Evolutionary conservation across 2,113 vertebrate species (phyloP).

Genomic region (Chloropsis cyanopogon): DNA sequence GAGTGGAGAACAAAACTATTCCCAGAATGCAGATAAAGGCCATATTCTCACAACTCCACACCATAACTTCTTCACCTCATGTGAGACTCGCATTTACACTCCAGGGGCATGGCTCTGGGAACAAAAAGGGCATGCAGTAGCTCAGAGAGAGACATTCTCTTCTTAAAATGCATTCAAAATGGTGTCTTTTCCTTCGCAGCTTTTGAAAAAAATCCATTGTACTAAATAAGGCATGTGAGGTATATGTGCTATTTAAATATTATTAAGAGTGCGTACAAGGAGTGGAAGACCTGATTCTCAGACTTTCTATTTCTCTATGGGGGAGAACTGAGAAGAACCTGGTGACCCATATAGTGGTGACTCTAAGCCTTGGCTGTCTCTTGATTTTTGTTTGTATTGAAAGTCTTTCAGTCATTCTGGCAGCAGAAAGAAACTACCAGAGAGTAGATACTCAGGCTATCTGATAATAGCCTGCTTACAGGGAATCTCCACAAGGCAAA

Average conservation of each 20-base stretch:
- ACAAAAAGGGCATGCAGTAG: neutral
- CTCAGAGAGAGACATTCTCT: neutral
- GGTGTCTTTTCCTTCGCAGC: neutral
- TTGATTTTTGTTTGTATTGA: neutral
- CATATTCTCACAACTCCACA: constrained; percentile 53
- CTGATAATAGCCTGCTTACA: neutral
- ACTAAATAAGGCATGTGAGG: neutral
- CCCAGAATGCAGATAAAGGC: constrained; percentile 64
- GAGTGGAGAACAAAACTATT: constrained; percentile 59
- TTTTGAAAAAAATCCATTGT: neutral
- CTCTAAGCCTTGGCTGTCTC: neutral
- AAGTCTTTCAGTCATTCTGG: neutral
- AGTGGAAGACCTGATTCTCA: neutral
- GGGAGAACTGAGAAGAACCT: neutral
- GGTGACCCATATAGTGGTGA: neutral
- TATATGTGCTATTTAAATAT: neutral
- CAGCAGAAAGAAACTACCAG: neutral
- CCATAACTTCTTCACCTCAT: constrained; percentile 58
- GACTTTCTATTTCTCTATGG: neutral
- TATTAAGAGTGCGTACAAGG: neutral
- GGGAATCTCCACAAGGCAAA: neutral
- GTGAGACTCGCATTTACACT: neutral
- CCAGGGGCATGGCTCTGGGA: neutral
- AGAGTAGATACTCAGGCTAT: neutral
- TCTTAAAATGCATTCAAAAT: neutral